Evolutionary conservation across 2,113 vertebrate genomes (phyloP).

Genomic region (Dicentrarchus labrax): DNA sequence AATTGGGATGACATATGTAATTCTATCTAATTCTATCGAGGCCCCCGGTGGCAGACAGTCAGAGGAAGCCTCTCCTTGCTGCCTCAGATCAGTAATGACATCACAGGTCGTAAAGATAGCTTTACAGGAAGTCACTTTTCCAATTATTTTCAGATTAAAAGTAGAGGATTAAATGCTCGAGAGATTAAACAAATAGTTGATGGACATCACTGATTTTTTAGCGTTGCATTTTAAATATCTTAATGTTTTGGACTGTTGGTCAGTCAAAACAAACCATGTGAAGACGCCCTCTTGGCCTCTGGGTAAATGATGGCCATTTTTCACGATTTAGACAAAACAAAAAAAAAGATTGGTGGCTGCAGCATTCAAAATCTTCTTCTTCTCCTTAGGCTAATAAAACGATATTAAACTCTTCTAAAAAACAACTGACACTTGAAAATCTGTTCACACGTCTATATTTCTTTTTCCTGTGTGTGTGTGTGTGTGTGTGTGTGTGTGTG

Average conservation of each 20-base stretch:
- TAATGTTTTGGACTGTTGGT: background rate
- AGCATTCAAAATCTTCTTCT: background rate
- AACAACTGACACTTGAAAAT: background rate
- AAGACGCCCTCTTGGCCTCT: background rate
- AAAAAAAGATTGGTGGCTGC: too few species aligned
- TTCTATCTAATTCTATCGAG: background rate
- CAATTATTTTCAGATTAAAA: background rate
- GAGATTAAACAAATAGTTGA: too few species aligned
- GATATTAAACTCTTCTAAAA: background rate
- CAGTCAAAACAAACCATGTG: background rate
- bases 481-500: too few species aligned
- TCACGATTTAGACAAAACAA: background rate
- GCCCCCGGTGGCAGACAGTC: background rate
- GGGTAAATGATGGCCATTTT: background rate
- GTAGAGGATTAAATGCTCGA: background rate
- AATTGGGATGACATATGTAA: constrained; percentile 33
- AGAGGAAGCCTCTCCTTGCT: background rate
- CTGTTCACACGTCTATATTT: background rate
- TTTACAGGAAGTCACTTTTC: background rate
- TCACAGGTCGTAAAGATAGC: background rate
- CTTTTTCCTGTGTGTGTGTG: too few species aligned
- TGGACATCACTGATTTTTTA: background rate
- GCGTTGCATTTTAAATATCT: background rate
- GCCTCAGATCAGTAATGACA: background rate
- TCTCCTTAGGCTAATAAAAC: background rate